Evolutionary conservation across 2,888 invertebrate genomes (phyloP), one percentile per base, ranked within the genome.

Genomic region (Zygaena filipendulae): DNA sequence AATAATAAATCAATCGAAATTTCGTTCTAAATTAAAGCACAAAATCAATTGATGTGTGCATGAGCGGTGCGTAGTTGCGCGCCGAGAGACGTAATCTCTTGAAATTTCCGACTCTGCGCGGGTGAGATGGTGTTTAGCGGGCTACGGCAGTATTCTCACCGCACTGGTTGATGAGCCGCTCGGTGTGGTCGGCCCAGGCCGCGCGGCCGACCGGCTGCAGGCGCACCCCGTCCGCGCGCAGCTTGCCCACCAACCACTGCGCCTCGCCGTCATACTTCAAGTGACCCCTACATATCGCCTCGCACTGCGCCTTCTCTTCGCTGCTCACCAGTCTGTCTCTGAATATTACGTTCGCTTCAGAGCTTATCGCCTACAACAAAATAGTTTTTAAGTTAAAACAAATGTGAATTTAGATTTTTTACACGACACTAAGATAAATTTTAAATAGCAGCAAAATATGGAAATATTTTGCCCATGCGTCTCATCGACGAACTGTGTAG

Each of bases 311-410:
- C 32, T 82, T 82, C 36, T 92, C 88, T 12, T 87, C 84, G 3
- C 81, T 74, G 11, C 81, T 83, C 2, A 86, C 83, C 11, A 95
- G 68, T 42, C 88, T 83, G 53, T 93, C 91, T 40, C 84, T 81
- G 61, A 95, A 95, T 50, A 90, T 81, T 34, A 87, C 75, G 32
- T 84, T 70, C 2, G 89, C 87, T 81, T 95, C 95, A 43, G 92
- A 86, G 14, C 83, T 70, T 42, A 91, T 77, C 3, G 88, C 85
- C 87, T 91, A 58, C 16, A 36, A 28, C 26, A 30, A 19, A 23
- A 19, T 27, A 25, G 11, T 11, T 9, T 23, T 22, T 11, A 26
- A 10, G n/a, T n/a, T n/a, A n/a, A n/a, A n/a, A n/a, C n/a, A n/a
- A n/a, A n/a, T n/a, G n/a, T n/a, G n/a, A n/a, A n/a, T n/a, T n/a